These are phyloP conservation scores for Lepisosteus oculatus DNA, from an alignment of 2,113 vertebrate genomes.

Conservation along the genomic window DNA sequence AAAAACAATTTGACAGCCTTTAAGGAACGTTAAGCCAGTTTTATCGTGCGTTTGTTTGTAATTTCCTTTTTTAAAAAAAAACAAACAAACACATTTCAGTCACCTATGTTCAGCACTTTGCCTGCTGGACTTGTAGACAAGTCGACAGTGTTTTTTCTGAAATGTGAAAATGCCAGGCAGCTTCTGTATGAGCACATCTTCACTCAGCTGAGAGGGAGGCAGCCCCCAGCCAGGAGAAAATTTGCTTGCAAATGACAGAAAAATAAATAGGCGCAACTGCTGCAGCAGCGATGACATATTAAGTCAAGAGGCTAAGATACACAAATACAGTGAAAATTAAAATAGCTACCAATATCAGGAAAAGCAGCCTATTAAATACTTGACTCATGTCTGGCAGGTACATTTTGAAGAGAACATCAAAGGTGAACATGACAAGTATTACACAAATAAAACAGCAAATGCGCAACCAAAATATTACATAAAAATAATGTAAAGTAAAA, in stretches of 20 bases:
- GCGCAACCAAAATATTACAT: conserved; percentile 5
- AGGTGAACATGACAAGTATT: background rate
- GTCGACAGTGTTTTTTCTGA: background rate
- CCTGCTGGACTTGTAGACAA: background rate
- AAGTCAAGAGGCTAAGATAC: too few species aligned
- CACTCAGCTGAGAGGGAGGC: too few species aligned
- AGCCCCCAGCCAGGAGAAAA: too few species aligned
- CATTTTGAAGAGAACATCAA: conserved; percentile 1
- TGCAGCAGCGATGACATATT: too few species aligned
- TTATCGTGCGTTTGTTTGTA: too few species aligned
- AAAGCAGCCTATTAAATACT: background rate
- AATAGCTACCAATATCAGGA: background rate
- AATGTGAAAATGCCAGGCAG: conserved; percentile 15
- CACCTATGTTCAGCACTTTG: too few species aligned
- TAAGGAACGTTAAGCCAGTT: background rate
- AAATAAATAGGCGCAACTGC: too few species aligned
- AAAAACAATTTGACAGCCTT: background rate
- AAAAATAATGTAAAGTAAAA: background rate
- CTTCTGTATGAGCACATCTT: background rate
- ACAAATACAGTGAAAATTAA: too few species aligned
- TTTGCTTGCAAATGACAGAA: too few species aligned
- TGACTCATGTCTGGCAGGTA: background rate
- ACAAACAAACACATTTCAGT: too few species aligned
- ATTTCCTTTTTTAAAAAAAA: too few species aligned
- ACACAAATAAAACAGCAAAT: background rate